Evolutionary conservation across 1,140 invertebrate species (phyloP).

Genomic region (Vollenhovia emeryi): DNA sequence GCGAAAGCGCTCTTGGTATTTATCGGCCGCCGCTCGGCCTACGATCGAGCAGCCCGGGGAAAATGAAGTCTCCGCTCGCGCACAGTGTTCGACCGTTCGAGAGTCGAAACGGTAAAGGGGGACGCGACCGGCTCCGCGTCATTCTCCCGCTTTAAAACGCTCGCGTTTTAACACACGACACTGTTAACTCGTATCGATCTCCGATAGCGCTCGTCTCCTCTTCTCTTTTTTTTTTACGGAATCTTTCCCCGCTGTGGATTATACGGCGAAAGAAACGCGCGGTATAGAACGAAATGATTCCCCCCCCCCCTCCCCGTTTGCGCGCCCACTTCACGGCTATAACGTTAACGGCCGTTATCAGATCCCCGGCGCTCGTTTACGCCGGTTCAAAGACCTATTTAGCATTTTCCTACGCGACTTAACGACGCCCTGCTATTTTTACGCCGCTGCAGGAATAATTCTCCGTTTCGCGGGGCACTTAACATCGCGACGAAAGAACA

Average conservation of each 20-base stretch:
- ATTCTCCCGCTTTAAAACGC: background rate
- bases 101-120: background rate
- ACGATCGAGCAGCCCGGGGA: background rate
- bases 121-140: background rate
- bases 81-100: background rate
- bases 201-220: background rate
- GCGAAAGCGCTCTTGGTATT: background rate
- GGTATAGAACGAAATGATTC: conserved; percentile 65
- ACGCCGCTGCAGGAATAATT: conserved; percentile 58
- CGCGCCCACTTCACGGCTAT: conserved; percentile 65
- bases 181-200: background rate
- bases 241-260: background rate
- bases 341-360: conserved; percentile 67
- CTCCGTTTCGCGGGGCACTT: conserved; percentile 45
- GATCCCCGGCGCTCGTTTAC: conserved; percentile 68
- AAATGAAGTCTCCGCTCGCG: background rate
- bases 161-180: background rate
- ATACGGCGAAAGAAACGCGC: background rate
- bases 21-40: background rate
- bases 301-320: conserved; percentile 63
- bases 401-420: conserved; percentile 70
- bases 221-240: too few relatives aligned
- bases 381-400: conserved; percentile 73
- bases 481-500: conserved; percentile 50
- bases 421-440: conserved; percentile 61